Conservation (phyloP, 2,113 vertebrate genomes). For the Oreochromis niloticus region DNA sequence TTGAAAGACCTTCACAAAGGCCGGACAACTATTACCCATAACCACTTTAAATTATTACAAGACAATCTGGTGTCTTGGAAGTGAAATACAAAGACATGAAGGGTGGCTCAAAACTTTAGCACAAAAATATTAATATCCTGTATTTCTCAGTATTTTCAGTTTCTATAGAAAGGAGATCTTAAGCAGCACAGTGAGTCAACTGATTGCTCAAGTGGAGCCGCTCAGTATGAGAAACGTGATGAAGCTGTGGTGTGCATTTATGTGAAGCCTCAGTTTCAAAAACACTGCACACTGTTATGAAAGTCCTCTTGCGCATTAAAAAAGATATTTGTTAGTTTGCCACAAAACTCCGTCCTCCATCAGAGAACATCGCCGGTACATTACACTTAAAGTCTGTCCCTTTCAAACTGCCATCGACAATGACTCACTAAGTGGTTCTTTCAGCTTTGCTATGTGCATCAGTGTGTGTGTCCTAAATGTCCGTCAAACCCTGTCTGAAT, state of each 20-base stretch:
- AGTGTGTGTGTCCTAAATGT: neutral
- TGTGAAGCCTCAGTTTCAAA: neutral
- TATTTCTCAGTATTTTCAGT: neutral
- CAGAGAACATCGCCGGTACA: neutral
- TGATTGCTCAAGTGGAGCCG: neutral
- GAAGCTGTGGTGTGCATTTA: neutral
- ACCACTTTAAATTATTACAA: neutral
- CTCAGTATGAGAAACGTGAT: neutral
- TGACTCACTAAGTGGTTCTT: neutral
- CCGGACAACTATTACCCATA: neutral
- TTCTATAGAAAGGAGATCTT: neutral
- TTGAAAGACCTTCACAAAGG: neutral
- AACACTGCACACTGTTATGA: neutral
- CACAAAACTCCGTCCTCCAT: neutral
- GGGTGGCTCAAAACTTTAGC: neutral
- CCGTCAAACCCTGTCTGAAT: neutral
- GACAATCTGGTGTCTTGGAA: neutral
- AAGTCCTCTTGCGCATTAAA: neutral
- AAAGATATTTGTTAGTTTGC: neutral
- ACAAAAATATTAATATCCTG: neutral
- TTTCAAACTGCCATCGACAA: neutral
- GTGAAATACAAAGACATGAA: neutral
- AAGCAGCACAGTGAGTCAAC: neutral
- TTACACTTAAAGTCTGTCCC: neutral
- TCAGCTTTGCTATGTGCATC: neutral